Base-by-base conservation (phyloP, 1,140 invertebrate genomes). In the Drosophila gunungcola region DNA sequence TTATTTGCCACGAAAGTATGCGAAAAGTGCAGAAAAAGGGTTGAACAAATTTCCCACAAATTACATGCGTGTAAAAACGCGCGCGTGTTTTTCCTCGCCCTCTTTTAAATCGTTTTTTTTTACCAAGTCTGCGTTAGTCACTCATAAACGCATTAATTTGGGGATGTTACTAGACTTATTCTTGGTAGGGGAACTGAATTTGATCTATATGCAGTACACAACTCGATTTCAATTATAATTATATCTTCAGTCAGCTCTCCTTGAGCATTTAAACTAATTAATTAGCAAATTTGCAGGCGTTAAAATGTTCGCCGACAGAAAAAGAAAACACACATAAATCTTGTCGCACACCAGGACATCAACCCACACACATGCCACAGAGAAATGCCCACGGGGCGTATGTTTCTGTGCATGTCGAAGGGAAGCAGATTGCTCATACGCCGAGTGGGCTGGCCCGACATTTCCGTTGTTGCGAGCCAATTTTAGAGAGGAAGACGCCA, bases 201-300 rank as follows among this genome's bases (percentile, higher is more conserved):
- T 42, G 45, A 75, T 65, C 41, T 65, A 57, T 41, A 69, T 38
- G 21, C 60, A 12, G 6, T 3, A 12, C 38, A 36, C 16, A 70
- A 41, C 64, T 57, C 36, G 42, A 69, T 55, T 70, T 69, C 52
- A 41, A 34, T 49, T 48, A 70, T 70, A 70, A 56, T 29, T 68
- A 56, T 29, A 39, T 45, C 65, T 43, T 39, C 9, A n/a, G 42
- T 21, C 27, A 12, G 10, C 9, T 27, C 36, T 56, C 39, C 45
- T 53, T 42, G 36, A 57, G 63, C 53, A 68, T 82, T 86, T 88
- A 82, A 85, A 80, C 84, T 73, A 88, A 88, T 88, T 88, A 88
- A 88, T 88, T 88, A 88, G 72, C 67, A 61, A 83, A 89, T 89
- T 88, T 80, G 79, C 72, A 89, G 83, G 83, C 84, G 83, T 88